Evolutionary conservation across 2,797 vertebrate genomes (phyloP).

Genomic region (Chelon labrosus): DNA sequence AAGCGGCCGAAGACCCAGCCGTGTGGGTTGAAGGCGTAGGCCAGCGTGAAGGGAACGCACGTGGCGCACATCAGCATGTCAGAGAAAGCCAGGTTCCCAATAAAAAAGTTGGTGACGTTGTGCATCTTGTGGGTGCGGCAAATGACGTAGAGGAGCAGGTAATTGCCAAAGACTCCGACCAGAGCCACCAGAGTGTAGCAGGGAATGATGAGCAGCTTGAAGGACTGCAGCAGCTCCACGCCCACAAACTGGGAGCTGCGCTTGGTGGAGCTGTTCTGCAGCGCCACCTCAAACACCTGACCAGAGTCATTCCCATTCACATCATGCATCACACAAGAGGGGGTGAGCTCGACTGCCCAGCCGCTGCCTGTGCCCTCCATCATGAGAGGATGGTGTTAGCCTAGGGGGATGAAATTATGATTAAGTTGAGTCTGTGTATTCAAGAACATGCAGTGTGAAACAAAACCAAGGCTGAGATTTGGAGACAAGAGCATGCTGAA

Average conservation of each 20-base stretch:
- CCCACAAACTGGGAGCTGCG: conserved; percentile 85
- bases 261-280: conserved; percentile 82
- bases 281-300: conserved; percentile 77
- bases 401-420: conserved; percentile 32
- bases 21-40: conserved; percentile 90
- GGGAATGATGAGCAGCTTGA: conserved; percentile 91
- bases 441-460: not conserved
- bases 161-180: conserved; percentile 89
- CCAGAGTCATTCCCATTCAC: conserved; percentile 58
- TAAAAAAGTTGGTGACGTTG: conserved; percentile 93
- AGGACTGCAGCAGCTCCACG: conserved; percentile 90
- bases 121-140: conserved; percentile 92
- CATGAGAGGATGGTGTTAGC: conserved; percentile 26
- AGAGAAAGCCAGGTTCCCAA: conserved; percentile 92
- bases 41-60: conserved; percentile 91
- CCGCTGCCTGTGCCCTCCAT: conserved; percentile 80
- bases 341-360: conserved; percentile 65
- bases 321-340: conserved; percentile 48
- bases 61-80: conserved; percentile 94
- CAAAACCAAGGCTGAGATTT: not conserved
- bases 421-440: not conserved
- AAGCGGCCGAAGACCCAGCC: conserved; percentile 92
- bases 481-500: not conserved
- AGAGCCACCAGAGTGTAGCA: conserved; percentile 89
- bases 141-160: conserved; percentile 91